Percentiles rank a stretch among this genome's conserved stretches.
These are phyloP conservation scores for Abrostola tripartita DNA, from an alignment of 2,888 invertebrate genomes.

Conservation along the genomic window DNA sequence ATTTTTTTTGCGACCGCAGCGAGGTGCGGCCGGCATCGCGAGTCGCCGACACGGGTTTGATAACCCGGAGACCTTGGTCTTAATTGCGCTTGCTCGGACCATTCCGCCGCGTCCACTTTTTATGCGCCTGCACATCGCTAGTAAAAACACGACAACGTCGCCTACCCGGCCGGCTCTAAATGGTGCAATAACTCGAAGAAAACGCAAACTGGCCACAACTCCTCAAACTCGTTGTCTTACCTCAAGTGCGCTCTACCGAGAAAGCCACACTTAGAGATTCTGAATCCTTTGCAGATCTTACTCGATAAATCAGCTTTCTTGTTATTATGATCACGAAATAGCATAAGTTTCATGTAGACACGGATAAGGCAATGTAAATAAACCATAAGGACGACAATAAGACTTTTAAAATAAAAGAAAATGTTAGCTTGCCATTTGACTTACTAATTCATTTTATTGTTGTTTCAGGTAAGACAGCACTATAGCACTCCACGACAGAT, in stretches of 20 bases:
- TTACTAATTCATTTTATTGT: conserved; percentile 47
- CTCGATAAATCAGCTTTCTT: conserved; percentile 70
- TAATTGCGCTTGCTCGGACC: conserved; percentile 87
- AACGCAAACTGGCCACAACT: conserved; percentile 68
- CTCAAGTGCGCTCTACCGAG: conserved; percentile 79
- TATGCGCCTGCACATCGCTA: conserved; percentile 87
- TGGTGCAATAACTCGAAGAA: conserved; percentile 73
- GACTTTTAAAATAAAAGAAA: conserved; percentile 7
- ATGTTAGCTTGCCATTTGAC: conserved; percentile 7
- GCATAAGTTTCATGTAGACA: conserved; percentile 49
- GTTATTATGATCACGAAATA: conserved; percentile 62
- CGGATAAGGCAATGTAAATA: conserved; percentile 16
- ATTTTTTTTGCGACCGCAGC: conserved; percentile 83
- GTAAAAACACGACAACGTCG: conserved; percentile 82
- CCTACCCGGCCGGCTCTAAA: conserved; percentile 77
- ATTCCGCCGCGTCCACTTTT: conserved; percentile 86
- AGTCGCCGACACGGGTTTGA: conserved; percentile 86
- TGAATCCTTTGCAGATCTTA: conserved; percentile 73
- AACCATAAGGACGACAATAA: neutral
- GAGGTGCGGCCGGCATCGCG: conserved; percentile 80
- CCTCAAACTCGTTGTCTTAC: conserved; percentile 72
- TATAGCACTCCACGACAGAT: neutral
- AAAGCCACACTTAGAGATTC: conserved; percentile 72
- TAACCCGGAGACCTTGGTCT: conserved; percentile 89
- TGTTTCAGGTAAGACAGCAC: conserved; percentile 74